Base-by-base conservation (phyloP, 2,797 vertebrate genomes). In the Labeo calbasu region DNA sequence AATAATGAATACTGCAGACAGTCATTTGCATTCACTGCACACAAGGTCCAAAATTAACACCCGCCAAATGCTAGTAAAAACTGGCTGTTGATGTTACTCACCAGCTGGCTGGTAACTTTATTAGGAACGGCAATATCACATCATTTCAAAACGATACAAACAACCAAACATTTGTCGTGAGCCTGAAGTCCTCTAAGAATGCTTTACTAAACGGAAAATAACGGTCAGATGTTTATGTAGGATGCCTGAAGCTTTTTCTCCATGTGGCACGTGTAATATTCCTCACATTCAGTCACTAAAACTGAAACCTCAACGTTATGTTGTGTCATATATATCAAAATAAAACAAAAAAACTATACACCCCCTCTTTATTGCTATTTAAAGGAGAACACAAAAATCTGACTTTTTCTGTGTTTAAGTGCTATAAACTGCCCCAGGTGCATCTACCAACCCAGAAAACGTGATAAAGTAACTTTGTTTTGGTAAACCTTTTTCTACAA, bases 1-100 rank as follows among this genome's bases (percentile, higher is more conserved):
- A 81, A 72, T 63, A 81, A 57, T 55, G n/a, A 32, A 59, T 50
- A 48, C 79, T 63, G 55, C 55, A 63, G 69, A 50, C 17, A 19
- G 21, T 70, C 50, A 50, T 81, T 70, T 81, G 15, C 53, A 81
- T 72, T 72, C 55, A 50, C 17, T 28, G 14, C 53, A 28, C 53
- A 69, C 2, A 46, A 12, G 8, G 21, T 43, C 53, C 32, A 77
- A 43, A 59, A 59, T 77, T 43, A 55, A 75, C 11, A 75, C 51
- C 51, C 51, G 21, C 50, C 72, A 36, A n/a, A 32, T 75, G 72
- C 51, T 55, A 55, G 51, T 36, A 14, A 55, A 75, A 75, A 75
- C 13, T 55, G 51, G 0, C 72, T 36, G 72, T 75, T n/a, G 50
- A 55, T 55, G 71, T 55, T 8, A 36, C 71, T 55, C 28, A 75